Percentiles rank a stretch among this genome's conserved stretches.
Evolutionary conservation across 2,797 vertebrate genomes (phyloP).

Genomic region (Enoplosus armatus): DNA sequence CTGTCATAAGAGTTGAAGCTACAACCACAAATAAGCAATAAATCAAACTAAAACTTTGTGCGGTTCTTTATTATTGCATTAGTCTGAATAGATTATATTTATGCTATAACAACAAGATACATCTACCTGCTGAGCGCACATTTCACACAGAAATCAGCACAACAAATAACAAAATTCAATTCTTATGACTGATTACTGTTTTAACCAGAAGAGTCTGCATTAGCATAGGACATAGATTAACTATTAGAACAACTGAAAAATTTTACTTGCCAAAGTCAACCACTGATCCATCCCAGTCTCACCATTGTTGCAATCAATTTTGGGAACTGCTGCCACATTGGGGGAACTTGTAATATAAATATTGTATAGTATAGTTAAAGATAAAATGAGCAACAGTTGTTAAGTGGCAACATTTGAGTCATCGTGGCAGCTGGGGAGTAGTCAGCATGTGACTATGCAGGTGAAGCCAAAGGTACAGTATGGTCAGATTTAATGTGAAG

Average conservation of each 20-base stretch:
- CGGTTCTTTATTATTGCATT: conserved; percentile 5
- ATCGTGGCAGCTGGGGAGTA: background rate
- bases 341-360: background rate
- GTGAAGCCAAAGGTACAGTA: conserved; percentile 1
- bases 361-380: background rate
- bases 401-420: background rate
- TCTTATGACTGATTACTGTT: background rate
- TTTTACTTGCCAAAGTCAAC: background rate
- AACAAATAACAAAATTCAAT: background rate
- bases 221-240: background rate
- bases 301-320: background rate
- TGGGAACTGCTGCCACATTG: background rate
- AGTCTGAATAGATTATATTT: background rate
- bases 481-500: background rate
- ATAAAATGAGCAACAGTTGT: background rate
- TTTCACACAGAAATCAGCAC: conserved; percentile 11
- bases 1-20: conserved; percentile 29
- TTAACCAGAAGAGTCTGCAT: background rate
- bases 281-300: background rate
- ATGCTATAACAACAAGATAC: background rate
- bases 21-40: background rate
- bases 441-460: background rate
- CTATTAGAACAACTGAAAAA: background rate
- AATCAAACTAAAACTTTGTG: conserved; percentile 5
- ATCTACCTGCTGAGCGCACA: background rate